These are phyloP conservation scores for Netelia melanura DNA, from an alignment of 2,888 invertebrate genomes.

Conservation along the genomic window DNA sequence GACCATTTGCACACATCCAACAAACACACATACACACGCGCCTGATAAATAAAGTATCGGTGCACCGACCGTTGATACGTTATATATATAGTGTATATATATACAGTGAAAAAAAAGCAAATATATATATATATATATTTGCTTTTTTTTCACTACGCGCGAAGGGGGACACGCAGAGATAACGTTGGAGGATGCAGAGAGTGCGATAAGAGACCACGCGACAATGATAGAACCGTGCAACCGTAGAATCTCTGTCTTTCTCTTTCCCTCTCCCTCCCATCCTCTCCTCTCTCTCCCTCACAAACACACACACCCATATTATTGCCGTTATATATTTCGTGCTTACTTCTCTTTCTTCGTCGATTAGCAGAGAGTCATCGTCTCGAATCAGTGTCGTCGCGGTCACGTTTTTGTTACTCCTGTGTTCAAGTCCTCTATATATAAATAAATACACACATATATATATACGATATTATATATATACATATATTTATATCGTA, in stretches of 20 bases:
- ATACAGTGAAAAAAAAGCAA: neutral
- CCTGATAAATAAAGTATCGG: neutral
- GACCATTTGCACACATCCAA: neutral
- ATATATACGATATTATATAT: slow-evolving; percentile 32
- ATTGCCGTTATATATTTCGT: slow-evolving; percentile 6
- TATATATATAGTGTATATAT: neutral
- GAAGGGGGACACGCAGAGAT: slow-evolving; percentile 22
- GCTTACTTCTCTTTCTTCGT: slow-evolving; percentile 10
- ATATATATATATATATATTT: neutral
- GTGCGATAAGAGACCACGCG: slow-evolving; percentile 54
- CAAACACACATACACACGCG: neutral
- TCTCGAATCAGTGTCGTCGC: slow-evolving; percentile 4
- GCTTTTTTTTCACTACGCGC: neutral
- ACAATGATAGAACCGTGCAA: slow-evolving; percentile 48
- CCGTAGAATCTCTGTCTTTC: slow-evolving; percentile 53
- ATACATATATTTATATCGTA: neutral
- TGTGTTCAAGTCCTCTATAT: neutral
- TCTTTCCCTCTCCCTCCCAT: slow-evolving; percentile 54
- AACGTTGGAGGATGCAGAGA: slow-evolving; percentile 65
- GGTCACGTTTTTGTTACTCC: neutral
- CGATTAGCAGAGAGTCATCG: slow-evolving; percentile 24
- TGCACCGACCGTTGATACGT: neutral
- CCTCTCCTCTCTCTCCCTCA: slow-evolving; percentile 24
- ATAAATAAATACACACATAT: neutral
- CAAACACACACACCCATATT: slow-evolving; percentile 2